Conservation (phyloP, 2,113 vertebrate genomes). For the Nematolebias whitei region DNA sequence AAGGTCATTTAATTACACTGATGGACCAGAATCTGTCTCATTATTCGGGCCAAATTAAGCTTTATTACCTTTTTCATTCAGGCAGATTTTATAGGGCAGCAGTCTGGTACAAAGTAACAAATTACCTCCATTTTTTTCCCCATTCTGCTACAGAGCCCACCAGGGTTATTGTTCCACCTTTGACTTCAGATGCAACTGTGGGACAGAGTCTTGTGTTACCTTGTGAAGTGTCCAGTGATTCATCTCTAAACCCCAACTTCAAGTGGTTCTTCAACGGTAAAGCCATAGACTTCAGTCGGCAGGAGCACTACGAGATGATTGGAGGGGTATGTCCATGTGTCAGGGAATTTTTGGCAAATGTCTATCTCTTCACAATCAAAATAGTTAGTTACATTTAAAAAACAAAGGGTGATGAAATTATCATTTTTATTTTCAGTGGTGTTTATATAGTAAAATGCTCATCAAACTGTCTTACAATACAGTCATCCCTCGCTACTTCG, state of each 20-base stretch:
- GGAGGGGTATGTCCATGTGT: conserved; percentile 81
- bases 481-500: too few relatives aligned
- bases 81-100: conserved; percentile 25
- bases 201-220: conserved; percentile 90
- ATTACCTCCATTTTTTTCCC: conserved; percentile 11
- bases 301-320: conserved; percentile 87
- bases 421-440: too few relatives aligned
- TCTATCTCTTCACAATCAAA: background rate
- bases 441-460: too few relatives aligned
- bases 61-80: conserved; percentile 47
- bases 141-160: conserved; percentile 82
- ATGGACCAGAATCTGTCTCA: conserved; percentile 44
- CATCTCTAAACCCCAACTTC: conserved; percentile 80
- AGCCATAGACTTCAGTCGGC: conserved; percentile 82
- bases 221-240: conserved; percentile 87
- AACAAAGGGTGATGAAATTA: too few relatives aligned
- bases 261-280: conserved; percentile 88
- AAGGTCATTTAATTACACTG: conserved; percentile 61
- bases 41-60: conserved; percentile 50
- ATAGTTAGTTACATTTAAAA: too few relatives aligned
- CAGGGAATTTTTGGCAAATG: background rate
- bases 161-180: conserved; percentile 80
- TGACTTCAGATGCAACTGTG: conserved; percentile 85
- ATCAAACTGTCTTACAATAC: too few relatives aligned
- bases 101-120: background rate